Conservation (phyloP, 2,888 invertebrate genomes). For the Philopedon plagiatum region DNA sequence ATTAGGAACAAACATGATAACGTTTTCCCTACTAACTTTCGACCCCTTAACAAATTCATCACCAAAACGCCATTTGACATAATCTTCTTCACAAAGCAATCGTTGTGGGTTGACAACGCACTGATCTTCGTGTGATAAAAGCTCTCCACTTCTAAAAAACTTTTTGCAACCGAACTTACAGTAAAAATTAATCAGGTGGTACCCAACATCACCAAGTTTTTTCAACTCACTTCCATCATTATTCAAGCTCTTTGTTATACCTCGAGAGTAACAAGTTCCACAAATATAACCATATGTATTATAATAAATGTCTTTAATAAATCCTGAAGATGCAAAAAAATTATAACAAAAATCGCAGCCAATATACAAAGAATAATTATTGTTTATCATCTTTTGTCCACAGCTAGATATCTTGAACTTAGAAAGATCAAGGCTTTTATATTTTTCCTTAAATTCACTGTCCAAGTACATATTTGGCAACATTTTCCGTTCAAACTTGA, state of each 20-base stretch:
- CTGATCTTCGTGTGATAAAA: conserved; percentile 16
- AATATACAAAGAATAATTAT: conserved; percentile 10
- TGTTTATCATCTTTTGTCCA: background rate
- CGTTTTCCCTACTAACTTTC: conserved; percentile 7
- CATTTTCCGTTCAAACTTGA: background rate
- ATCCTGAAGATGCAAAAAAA: conserved; percentile 15
- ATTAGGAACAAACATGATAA: background rate
- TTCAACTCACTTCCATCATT: background rate
- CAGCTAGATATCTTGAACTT: conserved; percentile 4
- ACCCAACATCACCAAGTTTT: background rate
- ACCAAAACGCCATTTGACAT: conserved; percentile 10
- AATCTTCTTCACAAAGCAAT: background rate
- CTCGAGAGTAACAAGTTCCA: background rate
- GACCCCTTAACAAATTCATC: background rate
- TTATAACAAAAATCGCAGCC: conserved; percentile 13
- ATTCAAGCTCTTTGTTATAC: conserved; percentile 8
- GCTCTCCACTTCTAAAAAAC: conserved; percentile 21
- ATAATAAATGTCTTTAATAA: conserved; percentile 3
- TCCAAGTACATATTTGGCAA: conserved; percentile 24
- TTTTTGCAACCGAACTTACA: conserved; percentile 21
- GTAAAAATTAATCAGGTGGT: conserved; percentile 19
- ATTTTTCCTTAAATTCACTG: conserved; percentile 12
- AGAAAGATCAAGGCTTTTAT: background rate
- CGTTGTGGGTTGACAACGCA: background rate
- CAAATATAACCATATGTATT: background rate